Conservation (phyloP, 1,140 invertebrate species). For the Zophobas atratus region DNA sequence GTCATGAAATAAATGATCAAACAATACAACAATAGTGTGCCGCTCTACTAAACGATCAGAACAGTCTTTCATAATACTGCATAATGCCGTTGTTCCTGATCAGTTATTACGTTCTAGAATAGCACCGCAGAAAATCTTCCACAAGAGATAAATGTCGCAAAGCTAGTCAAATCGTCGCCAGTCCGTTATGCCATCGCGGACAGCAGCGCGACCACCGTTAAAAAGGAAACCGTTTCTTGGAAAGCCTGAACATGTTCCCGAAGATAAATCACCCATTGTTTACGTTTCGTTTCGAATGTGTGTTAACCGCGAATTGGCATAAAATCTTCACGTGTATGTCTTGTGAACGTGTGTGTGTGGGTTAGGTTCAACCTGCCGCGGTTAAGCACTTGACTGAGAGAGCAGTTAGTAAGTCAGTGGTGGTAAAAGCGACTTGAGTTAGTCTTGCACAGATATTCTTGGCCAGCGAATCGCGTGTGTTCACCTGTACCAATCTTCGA, state of each 20-base stretch:
- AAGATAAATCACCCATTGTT: slow-evolving; percentile 42
- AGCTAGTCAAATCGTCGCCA: slow-evolving; percentile 15
- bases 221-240: slow-evolving; percentile 33
- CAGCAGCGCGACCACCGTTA: neutral
- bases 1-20: no score
- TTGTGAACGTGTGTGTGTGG: slow-evolving; percentile 30
- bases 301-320: slow-evolving; percentile 43
- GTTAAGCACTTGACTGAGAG: slow-evolving; percentile 42
- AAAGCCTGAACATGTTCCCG: slow-evolving; percentile 12
- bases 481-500: slow-evolving; percentile 8
- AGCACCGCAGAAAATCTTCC: neutral
- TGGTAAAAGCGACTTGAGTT: slow-evolving; percentile 34
- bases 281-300: slow-evolving; percentile 26
- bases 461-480: slow-evolving; percentile 11
- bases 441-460: slow-evolving; percentile 33
- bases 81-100: no score
- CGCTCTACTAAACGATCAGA: neutral
- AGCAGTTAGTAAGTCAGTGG: slow-evolving; percentile 49
- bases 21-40: no score
- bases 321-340: slow-evolving; percentile 30
- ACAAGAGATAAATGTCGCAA: neutral
- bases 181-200: neutral
- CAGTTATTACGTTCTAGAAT: no score
- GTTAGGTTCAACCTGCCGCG: slow-evolving; percentile 40
- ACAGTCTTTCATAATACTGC: no score